Evolutionary conservation across 2,797 vertebrate genomes (phyloP).

Genomic region (Eulemur coronatus): DNA sequence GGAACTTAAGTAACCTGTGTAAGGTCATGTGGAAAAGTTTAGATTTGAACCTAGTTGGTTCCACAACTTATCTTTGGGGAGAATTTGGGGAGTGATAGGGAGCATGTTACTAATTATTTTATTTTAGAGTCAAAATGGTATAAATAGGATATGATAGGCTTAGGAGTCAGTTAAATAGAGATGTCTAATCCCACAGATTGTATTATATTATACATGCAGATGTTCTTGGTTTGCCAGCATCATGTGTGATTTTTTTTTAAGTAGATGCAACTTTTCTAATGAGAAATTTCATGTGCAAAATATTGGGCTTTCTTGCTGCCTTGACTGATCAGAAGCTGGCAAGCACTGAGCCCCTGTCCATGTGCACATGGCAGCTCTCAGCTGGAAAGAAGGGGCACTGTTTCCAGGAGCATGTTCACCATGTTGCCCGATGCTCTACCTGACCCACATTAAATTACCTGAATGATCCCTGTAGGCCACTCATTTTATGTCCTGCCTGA

Average conservation of each 20-base stretch:
- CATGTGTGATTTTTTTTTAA: background rate
- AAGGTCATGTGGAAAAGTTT: background rate
- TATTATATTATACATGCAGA: background rate
- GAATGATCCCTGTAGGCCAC: background rate
- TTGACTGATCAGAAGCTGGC: background rate
- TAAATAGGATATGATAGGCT: background rate
- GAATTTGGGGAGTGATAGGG: rapidly evolving
- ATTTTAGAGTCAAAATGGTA: background rate
- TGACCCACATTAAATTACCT: background rate
- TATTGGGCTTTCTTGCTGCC: background rate
- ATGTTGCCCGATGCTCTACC: background rate
- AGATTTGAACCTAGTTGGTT: background rate
- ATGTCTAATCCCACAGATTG: background rate
- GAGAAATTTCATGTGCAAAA: background rate
- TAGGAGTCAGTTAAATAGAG: background rate
- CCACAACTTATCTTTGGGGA: background rate
- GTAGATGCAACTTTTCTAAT: background rate
- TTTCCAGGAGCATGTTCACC: background rate
- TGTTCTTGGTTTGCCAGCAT: background rate
- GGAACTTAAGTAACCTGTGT: background rate
- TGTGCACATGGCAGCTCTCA: rapidly evolving
- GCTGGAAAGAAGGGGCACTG: background rate
- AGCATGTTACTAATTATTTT: background rate
- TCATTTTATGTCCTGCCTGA: background rate
- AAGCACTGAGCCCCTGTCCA: background rate